Base-by-base conservation (phyloP, 1,140 invertebrate species). In the Phthorimaea operculella region DNA sequence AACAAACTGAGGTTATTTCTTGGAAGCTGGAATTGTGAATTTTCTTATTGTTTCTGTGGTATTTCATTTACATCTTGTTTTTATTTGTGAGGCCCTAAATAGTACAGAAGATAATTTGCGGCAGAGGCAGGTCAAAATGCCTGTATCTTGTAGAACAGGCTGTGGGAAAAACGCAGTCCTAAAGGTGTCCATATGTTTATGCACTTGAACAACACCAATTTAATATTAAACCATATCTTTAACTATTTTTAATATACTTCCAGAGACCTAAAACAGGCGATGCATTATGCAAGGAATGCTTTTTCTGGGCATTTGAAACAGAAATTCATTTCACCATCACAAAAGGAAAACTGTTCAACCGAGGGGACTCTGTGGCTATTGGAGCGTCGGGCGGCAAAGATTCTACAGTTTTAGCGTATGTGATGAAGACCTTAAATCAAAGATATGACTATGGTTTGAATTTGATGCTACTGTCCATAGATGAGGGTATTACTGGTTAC, bases 331-430 rank as follows among this genome's bases (percentile, higher is more conserved):
- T 94, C 72, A 99, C 98, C 0, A 98, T 99, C 57, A 87, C 87
- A 7, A 89, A 91, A 72, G 92, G 90, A n/a, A 89, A 93, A 63
- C 87, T 99, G 45, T 99, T 99, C 74, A 90, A 91, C 58, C 86
- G 83, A 56, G 96, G 96, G 9, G 91, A 97, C 68, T 93, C 92
- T 58, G 95, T 99, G 16, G 98, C 97, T 5, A 92, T 99, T 49
- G 98, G 95, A 36, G 98, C 98, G 18, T 98, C 97, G 58, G 98
- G 98, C 54, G 98, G 98, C 50, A 99, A 99, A 89, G 98, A 99
- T 83, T 99, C 98, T 0, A 99, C 98, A 10, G 98, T 99, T 11
- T 86, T 99, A 34, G 98, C 94, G 1, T 92, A 96, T 80, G 90
- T 98, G 3, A 80, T 99, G 63, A 98, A 98, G 83, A 81, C 93